Base-by-base conservation (phyloP, 2,888 invertebrate species). In the Cryptus armator region DNA sequence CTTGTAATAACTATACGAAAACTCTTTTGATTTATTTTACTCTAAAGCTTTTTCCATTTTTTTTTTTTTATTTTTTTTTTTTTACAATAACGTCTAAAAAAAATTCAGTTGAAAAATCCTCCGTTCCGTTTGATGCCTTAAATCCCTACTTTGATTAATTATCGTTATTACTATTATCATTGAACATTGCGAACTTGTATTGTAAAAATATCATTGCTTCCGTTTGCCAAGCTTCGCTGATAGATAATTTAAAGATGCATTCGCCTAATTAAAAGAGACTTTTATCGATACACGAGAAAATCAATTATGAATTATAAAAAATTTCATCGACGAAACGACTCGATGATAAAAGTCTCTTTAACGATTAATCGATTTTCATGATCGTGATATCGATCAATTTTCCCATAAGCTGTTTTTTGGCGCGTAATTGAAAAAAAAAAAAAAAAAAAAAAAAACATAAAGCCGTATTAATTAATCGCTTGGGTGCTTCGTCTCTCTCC, bases 401-500 rank as follows among this genome's bases (percentile, higher is more conserved):
- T 43, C 44, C n/a, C 32, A 62, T 37, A 44, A 29, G 29, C 64
- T 62, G 74, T 64, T 62, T 75, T 51, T n/a, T 72, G 74, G 74
- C 74, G 44, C 64, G 32, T 74, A 29, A 53, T n/a, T 19, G 19
- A 19, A 19, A 19, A 24, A 51, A n/a, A n/a, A n/a, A n/a, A n/a
- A n/a, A n/a, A n/a, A 66, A 51, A 43, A 37, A 48, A 53, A 2
- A 56, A 67, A 43, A 43, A 2, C 56, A 72, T 51, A 10, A 62
- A 66, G 16, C 32, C 48, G 43, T 43, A 71, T 48, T 32, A 9
- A 56, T 79, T 44, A 37, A 80, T 81, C 59, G 84, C 84, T 84
- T 81, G 81, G 76, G 81, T 68, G 81, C 84, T 81, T 68, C 64
- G 77, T 81, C 72, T 78, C 78, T 84, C 78, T 77, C 48, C 64